Evolutionary conservation across 2,797 vertebrate species (phyloP).

Genomic region (Aplochiton taeniatus): DNA sequence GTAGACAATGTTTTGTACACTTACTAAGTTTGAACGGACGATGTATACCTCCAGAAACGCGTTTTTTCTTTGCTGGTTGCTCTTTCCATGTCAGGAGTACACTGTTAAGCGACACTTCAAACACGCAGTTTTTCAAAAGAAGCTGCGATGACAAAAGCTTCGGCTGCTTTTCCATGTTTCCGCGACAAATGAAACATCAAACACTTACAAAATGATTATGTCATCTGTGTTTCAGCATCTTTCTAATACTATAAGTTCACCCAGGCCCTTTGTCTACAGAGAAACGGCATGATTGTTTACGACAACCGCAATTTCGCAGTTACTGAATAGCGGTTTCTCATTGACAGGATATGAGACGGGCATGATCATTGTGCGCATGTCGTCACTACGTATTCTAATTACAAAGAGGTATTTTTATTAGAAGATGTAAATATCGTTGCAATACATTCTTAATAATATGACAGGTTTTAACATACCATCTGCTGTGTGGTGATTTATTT

Average conservation of each 20-base stretch:
- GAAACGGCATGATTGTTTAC: slow-evolving; percentile 1
- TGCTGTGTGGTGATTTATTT: too few species aligned
- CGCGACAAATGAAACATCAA: slow-evolving; percentile 13
- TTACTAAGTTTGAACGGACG: slow-evolving; percentile 69
- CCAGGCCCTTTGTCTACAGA: not conserved
- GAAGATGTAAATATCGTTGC: too few species aligned
- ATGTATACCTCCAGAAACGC: slow-evolving; percentile 56
- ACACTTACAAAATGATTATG: slow-evolving; percentile 24
- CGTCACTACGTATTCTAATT: slow-evolving; percentile 52
- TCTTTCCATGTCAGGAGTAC: slow-evolving; percentile 80
- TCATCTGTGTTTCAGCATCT: slow-evolving; percentile 57
- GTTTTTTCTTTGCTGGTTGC: slow-evolving; percentile 36
- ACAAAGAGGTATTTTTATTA: too few species aligned
- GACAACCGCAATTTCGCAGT: not conserved
- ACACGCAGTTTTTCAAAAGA: slow-evolving; percentile 73
- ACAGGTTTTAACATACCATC: too few species aligned
- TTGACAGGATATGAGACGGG: slow-evolving; percentile 53
- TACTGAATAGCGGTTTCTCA: slow-evolving; percentile 58
- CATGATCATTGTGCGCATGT: slow-evolving; percentile 15
- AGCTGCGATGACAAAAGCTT: slow-evolving; percentile 78
- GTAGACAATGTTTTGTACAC: slow-evolving; percentile 15
- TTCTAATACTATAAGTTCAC: not conserved
- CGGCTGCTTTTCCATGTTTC: slow-evolving; percentile 68
- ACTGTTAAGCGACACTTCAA: slow-evolving; percentile 82
- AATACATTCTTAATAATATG: too few species aligned